These are phyloP conservation scores for Metridium senile DNA, from an alignment of 92 coral and sea anemone genomes.

Conservation along the genomic window DNA sequence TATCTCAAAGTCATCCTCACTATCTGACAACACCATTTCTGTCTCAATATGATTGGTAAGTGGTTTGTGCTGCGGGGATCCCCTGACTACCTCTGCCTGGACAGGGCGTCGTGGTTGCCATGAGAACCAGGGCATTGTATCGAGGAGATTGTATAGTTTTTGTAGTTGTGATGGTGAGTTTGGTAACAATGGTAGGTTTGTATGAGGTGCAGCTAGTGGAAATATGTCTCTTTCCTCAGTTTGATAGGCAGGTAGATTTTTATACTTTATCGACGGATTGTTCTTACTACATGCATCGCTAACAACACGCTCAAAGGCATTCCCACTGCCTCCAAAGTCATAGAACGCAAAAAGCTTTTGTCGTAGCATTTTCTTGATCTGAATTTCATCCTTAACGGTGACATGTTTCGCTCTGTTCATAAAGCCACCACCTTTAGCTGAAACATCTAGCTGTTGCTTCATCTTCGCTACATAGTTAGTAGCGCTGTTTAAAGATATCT, in stretches of 20 bases:
- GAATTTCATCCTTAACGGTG: slow-evolving; percentile 49
- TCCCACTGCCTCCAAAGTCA: slow-evolving; percentile 47
- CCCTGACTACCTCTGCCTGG: slow-evolving; percentile 13
- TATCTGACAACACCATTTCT: slow-evolving; percentile 11
- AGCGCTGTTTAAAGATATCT: slow-evolving; percentile 51
- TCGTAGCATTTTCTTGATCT: slow-evolving; percentile 34
- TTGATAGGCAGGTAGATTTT: slow-evolving; percentile 36
- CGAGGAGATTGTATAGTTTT: slow-evolving; percentile 41
- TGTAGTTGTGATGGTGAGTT: slow-evolving; percentile 42
- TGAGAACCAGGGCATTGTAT: slow-evolving; percentile 44
- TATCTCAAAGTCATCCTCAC: slow-evolving; percentile 4
- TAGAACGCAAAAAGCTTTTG: slow-evolving; percentile 33
- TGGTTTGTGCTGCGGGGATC: slow-evolving; percentile 15
- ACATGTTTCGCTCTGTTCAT: slow-evolving; percentile 27
- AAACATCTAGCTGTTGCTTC: slow-evolving; percentile 6
- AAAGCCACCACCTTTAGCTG: slow-evolving; percentile 53
- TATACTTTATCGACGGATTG: slow-evolving; percentile 26
- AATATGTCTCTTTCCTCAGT: slow-evolving; percentile 29
- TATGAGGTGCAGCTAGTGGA: slow-evolving; percentile 45
- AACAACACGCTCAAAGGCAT: slow-evolving; percentile 39
- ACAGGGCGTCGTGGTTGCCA: slow-evolving; percentile 38
- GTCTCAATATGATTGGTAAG: background rate
- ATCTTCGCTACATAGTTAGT: slow-evolving; percentile 27
- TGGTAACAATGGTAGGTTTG: slow-evolving; percentile 46
- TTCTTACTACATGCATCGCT: slow-evolving; percentile 39